A percentile compares a stretch with the other conserved stretches of the same genome.
Evolutionary conservation across 1,140 invertebrate genomes (phyloP).

Genomic region (Eriocheir sinensis): DNA sequence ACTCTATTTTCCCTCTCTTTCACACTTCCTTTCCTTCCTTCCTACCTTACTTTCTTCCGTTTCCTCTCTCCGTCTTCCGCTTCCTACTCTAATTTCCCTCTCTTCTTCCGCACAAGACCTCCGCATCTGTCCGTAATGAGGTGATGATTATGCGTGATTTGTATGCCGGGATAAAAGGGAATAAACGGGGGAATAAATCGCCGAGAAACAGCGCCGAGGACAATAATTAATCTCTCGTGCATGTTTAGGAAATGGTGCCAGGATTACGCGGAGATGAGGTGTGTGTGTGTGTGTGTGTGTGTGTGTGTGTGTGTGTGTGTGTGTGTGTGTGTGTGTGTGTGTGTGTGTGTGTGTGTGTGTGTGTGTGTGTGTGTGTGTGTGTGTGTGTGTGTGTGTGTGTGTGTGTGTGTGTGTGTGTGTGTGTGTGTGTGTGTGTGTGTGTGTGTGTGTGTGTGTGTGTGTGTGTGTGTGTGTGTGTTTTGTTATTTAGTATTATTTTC

Average conservation of each 20-base stretch:
- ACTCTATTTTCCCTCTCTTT: not conserved
- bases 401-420: too few relatives aligned
- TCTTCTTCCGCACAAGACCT: not conserved
- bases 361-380: not conserved
- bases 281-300: constrained; percentile 54
- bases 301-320: constrained; percentile 57
- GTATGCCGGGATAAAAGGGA: not conserved
- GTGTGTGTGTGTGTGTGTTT: too few relatives aligned
- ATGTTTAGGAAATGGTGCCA: not conserved
- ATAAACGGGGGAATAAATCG: not conserved
- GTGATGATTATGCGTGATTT: not conserved
- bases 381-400: too few relatives aligned
- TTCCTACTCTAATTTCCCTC: not conserved
- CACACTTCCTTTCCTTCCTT: not conserved
- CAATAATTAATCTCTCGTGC: not conserved
- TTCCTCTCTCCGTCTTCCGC: not conserved
- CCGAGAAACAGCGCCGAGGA: not conserved
- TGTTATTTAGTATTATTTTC: too few relatives aligned
- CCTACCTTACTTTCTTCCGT: not conserved
- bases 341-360: constrained; percentile 9
- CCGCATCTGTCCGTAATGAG: not conserved
- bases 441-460: too few relatives aligned
- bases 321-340: constrained; percentile 5
- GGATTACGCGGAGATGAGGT: not conserved
- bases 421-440: too few relatives aligned